phyloP scores from a whole-genome alignment of 1,140 invertebrate genomes.

The Pararge aegeria region DNA sequence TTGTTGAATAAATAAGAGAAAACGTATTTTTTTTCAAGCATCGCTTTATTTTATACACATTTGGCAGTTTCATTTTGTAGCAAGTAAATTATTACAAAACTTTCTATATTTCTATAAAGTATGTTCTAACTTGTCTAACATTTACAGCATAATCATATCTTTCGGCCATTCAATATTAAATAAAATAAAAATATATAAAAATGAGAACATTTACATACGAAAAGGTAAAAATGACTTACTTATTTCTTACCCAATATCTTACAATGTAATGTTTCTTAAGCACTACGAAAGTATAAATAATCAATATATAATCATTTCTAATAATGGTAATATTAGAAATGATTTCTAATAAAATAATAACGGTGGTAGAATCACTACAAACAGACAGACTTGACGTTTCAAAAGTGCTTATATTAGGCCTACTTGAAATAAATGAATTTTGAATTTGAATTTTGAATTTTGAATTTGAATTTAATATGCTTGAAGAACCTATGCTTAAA shows the following conservation, averaged over 20 bases:
- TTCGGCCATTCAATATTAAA: too few relatives aligned
- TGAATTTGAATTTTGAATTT: too few relatives aligned
- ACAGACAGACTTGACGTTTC: too few relatives aligned
- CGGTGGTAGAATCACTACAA: too few relatives aligned
- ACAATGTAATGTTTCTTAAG: not conserved
- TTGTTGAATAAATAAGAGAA: slow-evolving; percentile 32
- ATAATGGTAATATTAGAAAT: too few relatives aligned
- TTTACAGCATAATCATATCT: slow-evolving; percentile 33
- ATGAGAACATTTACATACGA: not conserved
- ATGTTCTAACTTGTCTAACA: slow-evolving; percentile 35
- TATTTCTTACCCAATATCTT: not conserved
- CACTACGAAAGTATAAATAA: not conserved
- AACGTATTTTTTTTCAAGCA: slow-evolving; percentile 46
- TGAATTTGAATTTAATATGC: too few relatives aligned
- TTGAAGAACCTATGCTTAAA: too few relatives aligned
- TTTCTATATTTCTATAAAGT: slow-evolving; percentile 30
- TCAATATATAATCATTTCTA: too few relatives aligned
- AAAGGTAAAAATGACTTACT: not conserved
- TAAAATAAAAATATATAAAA: not conserved
- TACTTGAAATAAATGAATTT: too few relatives aligned
- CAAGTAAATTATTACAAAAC: slow-evolving; percentile 51
- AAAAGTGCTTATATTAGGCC: too few relatives aligned
- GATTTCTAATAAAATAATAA: too few relatives aligned
- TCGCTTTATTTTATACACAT: slow-evolving; percentile 65
- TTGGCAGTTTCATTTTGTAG: slow-evolving; percentile 60